Evolutionary conservation across 2,113 vertebrate genomes (phyloP).

Genomic region (Coregonus clupeaformis): DNA sequence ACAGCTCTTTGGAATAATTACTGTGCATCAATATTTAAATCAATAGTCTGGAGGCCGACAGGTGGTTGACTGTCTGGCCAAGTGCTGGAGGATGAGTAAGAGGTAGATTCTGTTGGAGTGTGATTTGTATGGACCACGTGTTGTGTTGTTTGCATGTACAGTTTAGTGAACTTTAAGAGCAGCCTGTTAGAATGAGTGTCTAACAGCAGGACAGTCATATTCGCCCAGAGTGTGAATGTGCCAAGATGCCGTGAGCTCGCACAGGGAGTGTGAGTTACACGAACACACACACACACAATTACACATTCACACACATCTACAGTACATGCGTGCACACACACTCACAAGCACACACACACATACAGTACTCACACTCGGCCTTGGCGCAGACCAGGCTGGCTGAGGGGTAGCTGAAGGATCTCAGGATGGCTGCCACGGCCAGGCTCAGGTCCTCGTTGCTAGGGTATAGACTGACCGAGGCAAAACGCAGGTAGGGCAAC

Average conservation of each 20-base stretch:
- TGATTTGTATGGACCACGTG: neutral
- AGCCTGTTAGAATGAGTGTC: conserved; percentile 54
- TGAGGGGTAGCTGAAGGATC: conserved; percentile 91
- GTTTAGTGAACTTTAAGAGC: conserved; percentile 55
- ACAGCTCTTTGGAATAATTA: neutral
- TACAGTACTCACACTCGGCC: conserved; percentile 86
- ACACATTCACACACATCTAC: neutral
- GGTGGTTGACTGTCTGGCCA: neutral
- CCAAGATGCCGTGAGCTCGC: conserved; percentile 33
- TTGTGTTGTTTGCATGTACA: conserved; percentile 45
- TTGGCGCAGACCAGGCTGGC: conserved; percentile 91
- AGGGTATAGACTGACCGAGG: conserved; percentile 90
- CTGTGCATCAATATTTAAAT: neutral
- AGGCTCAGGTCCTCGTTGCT: conserved; percentile 93
- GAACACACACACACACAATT: conserved; percentile 4
- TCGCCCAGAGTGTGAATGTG: conserved; percentile 41
- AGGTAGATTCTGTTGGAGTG: conserved; percentile 20
- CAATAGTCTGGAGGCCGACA: neutral
- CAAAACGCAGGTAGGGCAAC: conserved; percentile 88
- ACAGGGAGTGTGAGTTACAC: neutral
- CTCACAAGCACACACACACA: neutral
- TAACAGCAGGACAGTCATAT: conserved; percentile 44
- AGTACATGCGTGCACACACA: neutral
- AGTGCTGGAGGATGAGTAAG: conserved; percentile 21
- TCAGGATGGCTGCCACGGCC: conserved; percentile 86